These are phyloP conservation scores for Aramus guarauna DNA, from an alignment of 2,113 vertebrate genomes.

Conservation along the genomic window DNA sequence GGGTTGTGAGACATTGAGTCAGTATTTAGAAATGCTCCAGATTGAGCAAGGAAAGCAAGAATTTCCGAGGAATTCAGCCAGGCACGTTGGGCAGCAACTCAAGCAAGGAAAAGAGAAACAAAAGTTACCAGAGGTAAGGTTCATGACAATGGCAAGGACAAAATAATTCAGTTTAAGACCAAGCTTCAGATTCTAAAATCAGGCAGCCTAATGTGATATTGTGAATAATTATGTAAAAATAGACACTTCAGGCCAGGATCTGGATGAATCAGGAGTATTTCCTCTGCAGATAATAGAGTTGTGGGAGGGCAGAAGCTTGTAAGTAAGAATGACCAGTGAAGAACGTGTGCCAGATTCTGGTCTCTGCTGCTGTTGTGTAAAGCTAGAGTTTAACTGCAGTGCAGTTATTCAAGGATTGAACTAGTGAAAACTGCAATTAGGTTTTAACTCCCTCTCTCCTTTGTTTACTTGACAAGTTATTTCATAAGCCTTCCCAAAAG, in stretches of 20 bases:
- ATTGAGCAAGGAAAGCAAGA: slow-evolving; percentile 75
- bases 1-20: slow-evolving; percentile 64
- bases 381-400: not conserved
- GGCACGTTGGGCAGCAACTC: slow-evolving; percentile 46
- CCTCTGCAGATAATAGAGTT: not conserved
- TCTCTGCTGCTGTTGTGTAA: not conserved
- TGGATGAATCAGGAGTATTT: not conserved
- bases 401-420: not conserved
- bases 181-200: not conserved
- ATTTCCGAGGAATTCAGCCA: slow-evolving; percentile 62
- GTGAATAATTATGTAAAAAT: not conserved
- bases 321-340: not conserved
- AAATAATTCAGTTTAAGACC: not conserved
- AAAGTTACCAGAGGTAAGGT: slow-evolving; percentile 76
- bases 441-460: not conserved
- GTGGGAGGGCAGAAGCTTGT: not conserved
- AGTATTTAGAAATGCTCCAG: slow-evolving; percentile 79
- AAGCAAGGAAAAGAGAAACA: slow-evolving; percentile 63
- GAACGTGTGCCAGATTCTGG: not conserved
- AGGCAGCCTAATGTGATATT: not conserved
- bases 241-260: not conserved
- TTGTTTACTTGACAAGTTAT: not conserved
- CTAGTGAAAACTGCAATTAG: not conserved
- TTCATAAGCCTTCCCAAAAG: not conserved
- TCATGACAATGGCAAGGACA: not conserved